Conservation (phyloP, 2,888 invertebrate species). For the Torymus tubicola region DNA sequence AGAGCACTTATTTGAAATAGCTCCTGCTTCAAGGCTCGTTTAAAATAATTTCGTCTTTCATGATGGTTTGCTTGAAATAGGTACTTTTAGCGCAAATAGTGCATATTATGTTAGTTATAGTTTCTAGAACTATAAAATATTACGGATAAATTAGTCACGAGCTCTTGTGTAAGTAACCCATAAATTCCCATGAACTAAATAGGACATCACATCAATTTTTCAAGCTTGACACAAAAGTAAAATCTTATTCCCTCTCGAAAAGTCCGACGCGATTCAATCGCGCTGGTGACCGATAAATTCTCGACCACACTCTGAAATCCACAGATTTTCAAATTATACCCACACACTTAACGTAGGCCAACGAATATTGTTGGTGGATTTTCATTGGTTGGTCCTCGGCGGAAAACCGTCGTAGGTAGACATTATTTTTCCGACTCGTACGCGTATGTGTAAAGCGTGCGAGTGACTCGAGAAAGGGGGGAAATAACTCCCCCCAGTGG, state of each 20-base stretch:
- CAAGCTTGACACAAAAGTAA: background rate
- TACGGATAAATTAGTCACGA: background rate
- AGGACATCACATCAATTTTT: constrained; percentile 16
- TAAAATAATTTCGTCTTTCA: too few relatives aligned
- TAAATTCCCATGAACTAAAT: background rate
- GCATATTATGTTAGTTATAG: too few relatives aligned
- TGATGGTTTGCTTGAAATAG: too few relatives aligned
- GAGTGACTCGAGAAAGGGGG: constrained; percentile 14
- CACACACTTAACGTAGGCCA: background rate
- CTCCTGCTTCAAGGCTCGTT: too few relatives aligned
- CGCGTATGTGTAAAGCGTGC: background rate
- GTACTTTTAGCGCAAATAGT: too few relatives aligned
- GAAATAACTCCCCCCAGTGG: constrained; percentile 36
- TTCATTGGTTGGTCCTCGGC: constrained; percentile 5
- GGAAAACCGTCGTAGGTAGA: constrained; percentile 11
- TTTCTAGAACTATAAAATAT: background rate
- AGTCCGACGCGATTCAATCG: constrained; percentile 1
- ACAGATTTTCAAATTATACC: background rate
- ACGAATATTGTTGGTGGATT: background rate
- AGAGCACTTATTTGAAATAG: too few relatives aligned
- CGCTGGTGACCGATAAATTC: constrained; percentile 2
- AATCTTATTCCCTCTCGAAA: constrained; percentile 18
- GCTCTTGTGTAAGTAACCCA: background rate
- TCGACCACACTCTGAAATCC: background rate
- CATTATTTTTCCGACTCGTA: constrained; percentile 17